Evolutionary conservation across 2,113 vertebrate genomes (phyloP), one percentile per base, ranked within the genome.

Genomic region (Rousettus leschenaultii): DNA sequence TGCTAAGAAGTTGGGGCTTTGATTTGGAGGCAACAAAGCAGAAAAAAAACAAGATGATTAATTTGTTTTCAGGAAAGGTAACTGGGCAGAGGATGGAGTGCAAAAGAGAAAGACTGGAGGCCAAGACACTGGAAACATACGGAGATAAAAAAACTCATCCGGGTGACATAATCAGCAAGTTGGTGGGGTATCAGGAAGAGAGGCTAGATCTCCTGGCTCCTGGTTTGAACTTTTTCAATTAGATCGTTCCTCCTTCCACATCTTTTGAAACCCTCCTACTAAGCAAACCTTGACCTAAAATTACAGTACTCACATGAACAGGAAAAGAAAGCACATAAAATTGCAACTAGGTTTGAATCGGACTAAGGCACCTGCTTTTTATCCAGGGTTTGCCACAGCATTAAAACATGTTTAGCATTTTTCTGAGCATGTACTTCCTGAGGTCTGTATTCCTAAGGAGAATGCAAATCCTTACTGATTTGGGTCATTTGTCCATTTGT

Each of bases 131-230:
- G 35, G 68, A 80, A 97, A 59, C 51, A 57, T 16, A 15, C 28
- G 45, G 51, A 91, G 95, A 93, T 97, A 95, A 97, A 59, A 59
- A n/a, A 70, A 48, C 53, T 65, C 86, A 55, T 92, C 70, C 45
- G 66, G 38, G 75, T 91, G 86, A 86, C 38, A 80, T 55, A 86
- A 89, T 85, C 74, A 68, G 88, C 48, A 95, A 96, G 78, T 48
- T 59, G 11, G 51, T 78, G 55, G 53, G 61, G 48, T 30, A 38
- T 89, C 95, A 74, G 78, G 68, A 95, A 93, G 86, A 94, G 38
- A 95, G 45, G 43, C 59, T 75, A 91, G 89, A 89, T 70, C 92
- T 89, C 57, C 48, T 91, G 75, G 87, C 95, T 98, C 91, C 92
- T 65, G 51, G 38, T 40, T 66, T 45, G 35, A 91, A 48, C 14